phyloP scores from a whole-genome alignment of 1,140 invertebrate species.

The Ips typographus region DNA sequence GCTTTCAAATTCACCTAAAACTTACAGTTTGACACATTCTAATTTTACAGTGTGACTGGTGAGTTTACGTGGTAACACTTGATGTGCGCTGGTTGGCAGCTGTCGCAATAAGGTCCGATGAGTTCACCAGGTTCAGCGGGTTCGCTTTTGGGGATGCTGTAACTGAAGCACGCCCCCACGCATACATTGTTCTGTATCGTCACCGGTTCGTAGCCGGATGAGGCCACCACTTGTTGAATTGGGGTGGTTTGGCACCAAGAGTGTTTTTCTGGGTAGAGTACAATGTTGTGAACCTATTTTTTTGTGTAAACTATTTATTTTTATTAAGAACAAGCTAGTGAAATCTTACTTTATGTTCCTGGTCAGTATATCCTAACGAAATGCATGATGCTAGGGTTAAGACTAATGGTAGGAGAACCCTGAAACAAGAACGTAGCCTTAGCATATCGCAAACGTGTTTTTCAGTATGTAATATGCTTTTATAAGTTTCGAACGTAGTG shows the following conservation, averaged over 20 bases:
- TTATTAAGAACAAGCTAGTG: not conserved
- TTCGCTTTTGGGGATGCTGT: constrained; percentile 66
- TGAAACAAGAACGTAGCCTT: no score
- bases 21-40: no score
- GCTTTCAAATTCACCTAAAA: constrained; percentile 61
- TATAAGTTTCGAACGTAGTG: no score
- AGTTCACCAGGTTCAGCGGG: constrained; percentile 66
- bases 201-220: constrained; percentile 61
- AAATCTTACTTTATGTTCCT: constrained; percentile 34
- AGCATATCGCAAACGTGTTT: no score
- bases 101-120: constrained; percentile 67
- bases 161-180: constrained; percentile 69
- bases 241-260: constrained; percentile 70
- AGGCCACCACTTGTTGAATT: constrained; percentile 66
- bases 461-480: no score
- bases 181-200: constrained; percentile 70
- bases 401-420: no score
- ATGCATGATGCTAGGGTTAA: no score
- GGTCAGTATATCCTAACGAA: constrained; percentile 2
- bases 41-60: not conserved
- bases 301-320: not conserved
- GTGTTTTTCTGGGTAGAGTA: constrained; percentile 67
- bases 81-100: constrained; percentile 64
- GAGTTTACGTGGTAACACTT: constrained; percentile 63
- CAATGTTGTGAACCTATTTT: constrained; percentile 66